Evolutionary conservation across 2,113 vertebrate genomes (phyloP), one percentile per base, ranked within the genome.

Genomic region (Ovibos moschatus): DNA sequence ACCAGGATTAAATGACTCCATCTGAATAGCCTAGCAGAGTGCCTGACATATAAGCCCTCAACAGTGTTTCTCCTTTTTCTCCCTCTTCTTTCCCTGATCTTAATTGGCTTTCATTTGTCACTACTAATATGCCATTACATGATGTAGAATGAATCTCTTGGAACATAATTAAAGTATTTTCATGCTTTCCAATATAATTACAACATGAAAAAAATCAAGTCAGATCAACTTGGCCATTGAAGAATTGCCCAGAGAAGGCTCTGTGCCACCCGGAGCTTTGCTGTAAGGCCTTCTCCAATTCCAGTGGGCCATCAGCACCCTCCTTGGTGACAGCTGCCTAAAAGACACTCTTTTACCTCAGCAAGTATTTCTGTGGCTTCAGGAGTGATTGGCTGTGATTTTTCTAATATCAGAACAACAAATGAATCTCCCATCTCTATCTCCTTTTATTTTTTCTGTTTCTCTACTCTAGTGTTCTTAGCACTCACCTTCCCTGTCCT

Each of bases 141-240:
- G 15, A 27, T 33, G 33, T 19, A 86, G 86, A 84, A 93, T 91
- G 47, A 95, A 82, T 84, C 60, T 90, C 57, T 43, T 90, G 40
- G 64, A 96, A 95, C 97, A 90, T 30, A 84, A 92, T 92, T 71
- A 36, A 94, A 92, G 84, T 95, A 88, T 64, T 36, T 90, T 40
- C 62, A 43, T 91, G 81, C 10, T 87, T 95, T 88, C 55, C 50
- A 64, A 2, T 62, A 58, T 36, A 88, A 45, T 47, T 81, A 67
- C 15, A 83, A 57, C 6, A 50, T 16, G n/a, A 91, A 67, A 71
- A 57, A 64, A 93, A 36, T 57, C 23, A 92, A 89, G 85, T 64
- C 43, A 76, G 6, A 36, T 50, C 57, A 45, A 36, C 4, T 64
- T 64, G n/a, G 30, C 11, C 47, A 25, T 40, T 64, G 11, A 85